Conservation (phyloP, 2,888 invertebrate genomes). For the Alloplasta piceator region DNA sequence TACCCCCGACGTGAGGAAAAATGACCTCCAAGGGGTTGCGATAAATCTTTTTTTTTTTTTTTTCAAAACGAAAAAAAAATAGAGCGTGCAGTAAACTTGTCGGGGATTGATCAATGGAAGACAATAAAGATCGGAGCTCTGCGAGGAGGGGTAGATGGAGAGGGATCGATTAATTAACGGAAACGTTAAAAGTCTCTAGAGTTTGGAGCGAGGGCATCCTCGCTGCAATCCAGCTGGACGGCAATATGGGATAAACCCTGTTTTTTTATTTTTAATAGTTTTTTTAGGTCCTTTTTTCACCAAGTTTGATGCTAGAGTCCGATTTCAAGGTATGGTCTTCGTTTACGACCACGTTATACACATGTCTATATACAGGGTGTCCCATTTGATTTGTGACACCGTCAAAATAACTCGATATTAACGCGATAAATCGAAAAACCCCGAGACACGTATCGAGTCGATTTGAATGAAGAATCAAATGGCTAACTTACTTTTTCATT, state of each 20-base stretch:
- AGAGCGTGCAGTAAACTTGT: not conserved
- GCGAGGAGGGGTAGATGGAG: not conserved
- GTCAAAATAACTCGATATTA: no score
- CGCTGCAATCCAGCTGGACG: not conserved
- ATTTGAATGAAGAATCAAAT: no score
- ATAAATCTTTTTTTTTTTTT: not conserved
- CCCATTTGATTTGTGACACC: no score
- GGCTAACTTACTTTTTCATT: no score
- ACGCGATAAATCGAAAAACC: no score
- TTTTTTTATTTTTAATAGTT: not conserved
- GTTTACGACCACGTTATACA: not conserved
- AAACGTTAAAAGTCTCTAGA: not conserved
- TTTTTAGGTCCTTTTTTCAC: not conserved
- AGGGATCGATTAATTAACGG: slow-evolving; percentile 1
- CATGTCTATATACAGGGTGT: not conserved
- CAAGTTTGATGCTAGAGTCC: not conserved
- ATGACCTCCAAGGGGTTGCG: no score
- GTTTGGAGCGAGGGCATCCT: not conserved
- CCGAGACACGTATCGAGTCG: no score
- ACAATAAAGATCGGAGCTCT: not conserved
- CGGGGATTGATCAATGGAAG: not conserved
- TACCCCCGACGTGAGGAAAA: no score
- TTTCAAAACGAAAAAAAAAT: not conserved
- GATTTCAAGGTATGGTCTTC: slow-evolving; percentile 4
- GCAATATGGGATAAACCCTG: not conserved